These are phyloP conservation scores for Macroteleia sp. DNA, from an alignment of 2,888 invertebrate genomes.

Conservation along the genomic window DNA sequence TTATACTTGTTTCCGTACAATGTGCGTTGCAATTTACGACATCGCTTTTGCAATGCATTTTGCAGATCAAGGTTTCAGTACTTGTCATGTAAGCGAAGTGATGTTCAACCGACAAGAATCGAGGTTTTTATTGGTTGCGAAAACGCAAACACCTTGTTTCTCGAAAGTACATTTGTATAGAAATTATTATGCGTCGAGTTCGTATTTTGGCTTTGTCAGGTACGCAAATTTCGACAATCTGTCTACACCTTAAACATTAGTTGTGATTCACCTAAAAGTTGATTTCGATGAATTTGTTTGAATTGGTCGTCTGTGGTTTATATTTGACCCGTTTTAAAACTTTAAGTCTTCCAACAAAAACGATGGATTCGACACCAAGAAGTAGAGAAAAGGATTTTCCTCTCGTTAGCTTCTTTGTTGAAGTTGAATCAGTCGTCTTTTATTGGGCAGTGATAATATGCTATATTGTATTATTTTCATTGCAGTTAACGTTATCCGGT, in stretches of 20 bases:
- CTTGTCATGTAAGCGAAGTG: neutral
- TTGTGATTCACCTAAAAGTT: slow-evolving; percentile 9
- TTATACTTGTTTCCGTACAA: no score
- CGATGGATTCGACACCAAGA: slow-evolving; percentile 39
- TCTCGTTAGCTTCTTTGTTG: slow-evolving; percentile 6
- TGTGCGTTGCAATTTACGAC: slow-evolving; percentile 11
- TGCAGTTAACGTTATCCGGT: slow-evolving; percentile 17
- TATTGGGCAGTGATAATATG: slow-evolving; percentile 41
- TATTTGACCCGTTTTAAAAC: slow-evolving; percentile 9
- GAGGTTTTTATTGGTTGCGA: neutral
- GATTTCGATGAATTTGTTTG: slow-evolving; percentile 18
- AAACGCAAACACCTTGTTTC: neutral
- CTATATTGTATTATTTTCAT: slow-evolving; percentile 1
- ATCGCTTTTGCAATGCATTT: neutral
- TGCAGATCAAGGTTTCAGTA: neutral
- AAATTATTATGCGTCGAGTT: slow-evolving; percentile 34
- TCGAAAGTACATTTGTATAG: slow-evolving; percentile 19
- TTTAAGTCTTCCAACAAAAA: slow-evolving; percentile 47
- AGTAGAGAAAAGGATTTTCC: slow-evolving; percentile 9
- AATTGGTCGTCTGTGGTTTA: slow-evolving; percentile 3
- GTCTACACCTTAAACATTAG: slow-evolving; percentile 17
- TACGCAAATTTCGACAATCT: slow-evolving; percentile 32
- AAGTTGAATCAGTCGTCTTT: slow-evolving; percentile 43
- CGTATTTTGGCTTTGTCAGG: slow-evolving; percentile 45
- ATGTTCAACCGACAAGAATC: neutral